phyloP scores from a whole-genome alignment of 2,113 vertebrate species.

The Sialia sialis region DNA sequence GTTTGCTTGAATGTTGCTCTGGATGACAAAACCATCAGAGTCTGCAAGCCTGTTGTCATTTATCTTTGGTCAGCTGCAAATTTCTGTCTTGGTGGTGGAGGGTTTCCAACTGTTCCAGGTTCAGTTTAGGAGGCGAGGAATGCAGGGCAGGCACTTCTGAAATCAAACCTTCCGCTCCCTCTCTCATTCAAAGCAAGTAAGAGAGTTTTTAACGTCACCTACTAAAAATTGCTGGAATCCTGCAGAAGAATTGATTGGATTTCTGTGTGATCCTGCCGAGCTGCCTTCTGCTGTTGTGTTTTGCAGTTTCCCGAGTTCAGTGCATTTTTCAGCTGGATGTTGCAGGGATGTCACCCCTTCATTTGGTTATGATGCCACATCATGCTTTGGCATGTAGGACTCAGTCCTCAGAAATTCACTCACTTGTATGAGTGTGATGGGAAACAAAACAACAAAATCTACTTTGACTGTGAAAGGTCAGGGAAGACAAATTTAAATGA shows the following conservation, averaged over 20 bases:
- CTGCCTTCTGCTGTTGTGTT: background rate
- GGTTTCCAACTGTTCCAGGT: background rate
- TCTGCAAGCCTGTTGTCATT: slow-evolving; percentile 30
- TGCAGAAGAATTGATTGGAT: background rate
- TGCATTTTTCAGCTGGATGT: background rate
- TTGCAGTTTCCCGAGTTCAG: background rate
- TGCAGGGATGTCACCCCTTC: background rate
- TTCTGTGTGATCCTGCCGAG: background rate
- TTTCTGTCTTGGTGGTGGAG: background rate
- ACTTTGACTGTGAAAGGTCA: background rate
- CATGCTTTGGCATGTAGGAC: background rate
- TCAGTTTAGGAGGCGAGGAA: background rate
- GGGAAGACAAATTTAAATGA: background rate
- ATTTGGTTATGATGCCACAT: background rate
- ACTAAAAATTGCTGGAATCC: background rate
- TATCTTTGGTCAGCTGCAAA: slow-evolving; percentile 42
- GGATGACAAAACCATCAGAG: slow-evolving; percentile 39
- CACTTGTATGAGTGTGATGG: background rate
- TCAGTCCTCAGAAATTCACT: background rate
- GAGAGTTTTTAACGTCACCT: background rate
- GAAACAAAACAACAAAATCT: background rate
- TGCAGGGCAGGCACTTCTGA: background rate
- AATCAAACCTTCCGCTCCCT: background rate
- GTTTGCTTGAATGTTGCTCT: slow-evolving; percentile 65
- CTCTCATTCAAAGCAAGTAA: background rate